Base-by-base conservation (phyloP, 2,113 vertebrate genomes). In the Apistogramma diplotaenia region DNA sequence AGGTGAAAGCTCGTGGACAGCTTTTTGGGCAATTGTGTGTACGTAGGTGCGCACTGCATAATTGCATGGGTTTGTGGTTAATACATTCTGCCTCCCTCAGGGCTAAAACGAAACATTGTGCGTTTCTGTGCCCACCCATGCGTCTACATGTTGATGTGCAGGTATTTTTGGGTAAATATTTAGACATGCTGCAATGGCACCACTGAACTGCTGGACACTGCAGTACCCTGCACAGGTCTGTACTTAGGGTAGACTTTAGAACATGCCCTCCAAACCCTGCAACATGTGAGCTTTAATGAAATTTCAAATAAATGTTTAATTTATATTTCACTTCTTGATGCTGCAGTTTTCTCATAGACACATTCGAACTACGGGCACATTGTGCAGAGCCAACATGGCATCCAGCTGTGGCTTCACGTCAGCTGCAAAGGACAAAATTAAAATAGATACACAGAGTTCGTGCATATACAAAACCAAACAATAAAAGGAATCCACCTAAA, bases 1-100 rank as follows among this genome's bases (percentile, higher is more conserved):
- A 76, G 78, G 85, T 90, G 75, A 40, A 54, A 74, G 67, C 83
- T 82, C 75, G 58, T 56, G 31, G 33, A 61, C 86, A 51, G 62
- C 35, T 70, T 81, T 72, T 51, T 46, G 59, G 59, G 21, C 43
- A 4, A 57, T 54, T 55, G 16, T 40, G 25, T 49, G 31, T 40
- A 51, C 8, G 16, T 58, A 29, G 55, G 54, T 75, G 31, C 62
- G 4, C 31, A 70, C 21, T 78, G 58, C 27, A 46, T 56, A 78
- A 86, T 73, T 25, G 10, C 6, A 21, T 29, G n/a, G 9, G 46
- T 74, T 53, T 72, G 21, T 19, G 29, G 76, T 61, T 23, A 58
- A 76, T 71, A 46, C 49, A 73, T 51, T 16, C 57, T 43, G 3
- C 8, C n/a, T 76, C 60, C 16, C 9, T 61, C 23, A n/a, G 56